Conservation (phyloP, 2,888 invertebrate genomes). For the Caenorhabditis imperialis region DNA sequence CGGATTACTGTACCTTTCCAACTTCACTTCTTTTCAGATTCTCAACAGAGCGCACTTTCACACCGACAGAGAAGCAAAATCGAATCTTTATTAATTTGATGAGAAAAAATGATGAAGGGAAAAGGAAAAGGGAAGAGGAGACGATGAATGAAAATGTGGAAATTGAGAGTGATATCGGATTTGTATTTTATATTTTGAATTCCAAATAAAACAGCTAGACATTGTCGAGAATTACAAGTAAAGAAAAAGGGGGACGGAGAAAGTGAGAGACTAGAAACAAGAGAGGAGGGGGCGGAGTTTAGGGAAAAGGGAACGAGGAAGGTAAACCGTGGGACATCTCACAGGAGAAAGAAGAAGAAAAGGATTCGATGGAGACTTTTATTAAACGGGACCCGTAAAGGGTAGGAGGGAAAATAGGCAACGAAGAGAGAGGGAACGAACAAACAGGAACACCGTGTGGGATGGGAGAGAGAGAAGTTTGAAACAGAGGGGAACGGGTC, state of each 20-base stretch:
- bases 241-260: slow-evolving; percentile 6
- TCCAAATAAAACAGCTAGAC: too few relatives aligned
- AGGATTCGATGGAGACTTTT: neutral
- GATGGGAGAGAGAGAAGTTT: too few relatives aligned
- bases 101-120: slow-evolving; percentile 6
- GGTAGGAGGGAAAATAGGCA: slow-evolving; percentile 6
- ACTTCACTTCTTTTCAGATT: neutral
- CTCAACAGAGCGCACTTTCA: too few relatives aligned
- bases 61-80: too few relatives aligned
- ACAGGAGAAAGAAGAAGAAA: slow-evolving; percentile 19
- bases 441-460: too few relatives aligned
- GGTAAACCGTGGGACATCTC: slow-evolving; percentile 37
- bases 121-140: slow-evolving; percentile 2
- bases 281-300: too few relatives aligned
- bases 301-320: slow-evolving; percentile 8
- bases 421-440: too few relatives aligned
- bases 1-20: too few relatives aligned
- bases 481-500: neutral
- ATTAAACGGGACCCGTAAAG: slow-evolving; percentile 31
- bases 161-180: too few relatives aligned
- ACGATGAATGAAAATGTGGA: too few relatives aligned
- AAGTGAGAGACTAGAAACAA: neutral
- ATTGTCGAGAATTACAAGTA: slow-evolving; percentile 9
- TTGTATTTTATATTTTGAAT: too few relatives aligned
- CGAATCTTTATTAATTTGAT: too few relatives aligned